Evolutionary conservation across 2,113 vertebrate genomes (phyloP).

Genomic region (Polypterus senegalus): DNA sequence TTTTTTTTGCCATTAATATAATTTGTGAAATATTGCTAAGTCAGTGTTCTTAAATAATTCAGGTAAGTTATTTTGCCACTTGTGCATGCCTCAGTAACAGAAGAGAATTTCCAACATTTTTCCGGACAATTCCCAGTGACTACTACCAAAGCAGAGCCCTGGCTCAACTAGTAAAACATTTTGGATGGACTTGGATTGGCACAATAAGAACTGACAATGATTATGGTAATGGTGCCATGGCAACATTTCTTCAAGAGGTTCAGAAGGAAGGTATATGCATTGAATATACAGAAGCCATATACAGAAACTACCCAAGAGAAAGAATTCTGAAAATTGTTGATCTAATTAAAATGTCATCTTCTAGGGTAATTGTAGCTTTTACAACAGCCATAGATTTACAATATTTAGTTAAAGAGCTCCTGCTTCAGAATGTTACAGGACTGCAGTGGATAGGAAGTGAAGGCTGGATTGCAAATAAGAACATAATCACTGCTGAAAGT

Average conservation of each 20-base stretch:
- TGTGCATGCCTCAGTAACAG: neutral
- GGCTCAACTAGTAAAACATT: constrained; percentile 1
- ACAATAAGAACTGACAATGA: constrained; percentile 8
- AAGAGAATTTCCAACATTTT: neutral
- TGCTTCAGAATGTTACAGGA: neutral
- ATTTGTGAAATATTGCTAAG: neutral
- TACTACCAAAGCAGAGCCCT: neutral
- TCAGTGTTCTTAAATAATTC: neutral
- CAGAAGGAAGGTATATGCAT: neutral
- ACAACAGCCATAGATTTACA: no score
- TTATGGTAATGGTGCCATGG: constrained; percentile 2
- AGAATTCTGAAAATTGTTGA: no score
- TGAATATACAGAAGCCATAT: neutral
- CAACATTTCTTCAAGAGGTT: neutral
- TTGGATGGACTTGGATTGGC: constrained; percentile 7
- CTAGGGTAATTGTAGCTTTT: no score
- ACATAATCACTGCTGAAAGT: neutral
- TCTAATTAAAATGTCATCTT: no score
- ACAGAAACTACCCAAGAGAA: neutral
- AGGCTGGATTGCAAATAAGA: neutral
- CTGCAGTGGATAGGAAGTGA: constrained; percentile 8
- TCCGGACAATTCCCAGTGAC: constrained; percentile 3
- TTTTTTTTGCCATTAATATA: neutral
- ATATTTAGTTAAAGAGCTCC: no score
- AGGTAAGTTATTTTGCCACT: constrained; percentile 5